Conservation (phyloP, 30 jellyfish, hydroid and myxozoan species). For the Aurelia sp. region DNA sequence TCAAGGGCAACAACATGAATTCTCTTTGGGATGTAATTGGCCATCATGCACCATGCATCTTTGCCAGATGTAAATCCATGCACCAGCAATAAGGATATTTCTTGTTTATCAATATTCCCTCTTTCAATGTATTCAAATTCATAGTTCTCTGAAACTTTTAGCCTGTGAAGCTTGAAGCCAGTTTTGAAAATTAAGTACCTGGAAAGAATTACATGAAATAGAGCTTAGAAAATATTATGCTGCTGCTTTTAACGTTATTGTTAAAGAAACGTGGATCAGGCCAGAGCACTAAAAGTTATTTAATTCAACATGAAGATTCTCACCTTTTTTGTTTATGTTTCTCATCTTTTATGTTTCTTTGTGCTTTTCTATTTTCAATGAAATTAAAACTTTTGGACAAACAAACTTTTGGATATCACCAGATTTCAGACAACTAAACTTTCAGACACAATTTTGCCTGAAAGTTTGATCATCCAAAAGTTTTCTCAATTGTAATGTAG, state of each 20-base stretch:
- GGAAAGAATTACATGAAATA: background rate
- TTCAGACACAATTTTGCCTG: no score
- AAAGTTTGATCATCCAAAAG: no score
- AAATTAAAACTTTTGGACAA: no score
- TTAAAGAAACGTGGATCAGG: no score
- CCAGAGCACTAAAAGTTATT: no score
- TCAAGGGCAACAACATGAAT: conserved; percentile 81
- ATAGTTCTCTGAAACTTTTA: conserved; percentile 20
- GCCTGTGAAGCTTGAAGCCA: conserved; percentile 31
- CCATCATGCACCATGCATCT: conserved; percentile 65
- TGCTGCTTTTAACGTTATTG: background rate
- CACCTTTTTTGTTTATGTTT: no score
- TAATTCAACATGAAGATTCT: no score
- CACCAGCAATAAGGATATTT: conserved; percentile 56
- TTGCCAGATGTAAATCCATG: conserved; percentile 84
- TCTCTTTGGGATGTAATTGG: conserved; percentile 57
- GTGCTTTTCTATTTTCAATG: no score
- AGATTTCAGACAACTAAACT: no score
- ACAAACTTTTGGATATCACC: no score
- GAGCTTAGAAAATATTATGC: background rate
- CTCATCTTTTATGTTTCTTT: no score
- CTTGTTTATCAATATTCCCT: conserved; percentile 50
- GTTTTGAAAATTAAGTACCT: conserved; percentile 49
- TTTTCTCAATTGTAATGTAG: no score
- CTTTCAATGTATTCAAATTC: conserved; percentile 73